Evolutionary conservation across 2,888 invertebrate species (phyloP).

Genomic region (Ectemnius cavifrons): DNA sequence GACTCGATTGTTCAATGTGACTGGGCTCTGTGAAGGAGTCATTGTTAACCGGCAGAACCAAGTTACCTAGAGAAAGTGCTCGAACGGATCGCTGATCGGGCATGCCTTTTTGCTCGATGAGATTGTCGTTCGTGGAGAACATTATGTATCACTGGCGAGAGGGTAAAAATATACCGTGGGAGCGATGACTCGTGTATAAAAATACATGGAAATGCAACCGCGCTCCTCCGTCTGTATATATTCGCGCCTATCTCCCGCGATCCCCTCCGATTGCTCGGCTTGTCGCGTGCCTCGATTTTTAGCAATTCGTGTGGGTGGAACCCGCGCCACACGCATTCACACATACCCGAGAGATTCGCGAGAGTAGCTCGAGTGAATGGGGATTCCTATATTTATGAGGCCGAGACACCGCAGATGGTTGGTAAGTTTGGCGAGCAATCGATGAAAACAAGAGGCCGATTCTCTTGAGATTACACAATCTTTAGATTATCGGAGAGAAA

Average conservation of each 20-base stretch:
- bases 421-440: conserved; percentile 22
- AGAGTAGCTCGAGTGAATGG: conserved; percentile 63
- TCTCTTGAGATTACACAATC: too few relatives aligned
- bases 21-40: too few relatives aligned
- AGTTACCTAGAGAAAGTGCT: neutral
- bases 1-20: too few relatives aligned
- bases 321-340: too few relatives aligned
- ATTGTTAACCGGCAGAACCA: neutral
- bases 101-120: conserved; percentile 19
- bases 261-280: neutral
- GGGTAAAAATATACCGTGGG: conserved; percentile 77
- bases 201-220: conserved; percentile 75
- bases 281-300: too few relatives aligned
- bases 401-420: conserved; percentile 34
- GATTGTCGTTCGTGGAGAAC: conserved; percentile 46
- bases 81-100: neutral
- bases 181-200: conserved; percentile 77
- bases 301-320: too few relatives aligned
- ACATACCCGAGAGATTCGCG: conserved; percentile 41
- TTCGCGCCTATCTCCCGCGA: conserved; percentile 48
- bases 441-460: conserved; percentile 36
- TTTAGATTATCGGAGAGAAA: too few relatives aligned
- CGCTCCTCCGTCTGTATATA: conserved; percentile 37
- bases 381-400: conserved; percentile 63
- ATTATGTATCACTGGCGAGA: conserved; percentile 66